These are phyloP conservation scores for Ceuthmochares aereus DNA, from an alignment of 2,113 vertebrate species.

Conservation along the genomic window DNA sequence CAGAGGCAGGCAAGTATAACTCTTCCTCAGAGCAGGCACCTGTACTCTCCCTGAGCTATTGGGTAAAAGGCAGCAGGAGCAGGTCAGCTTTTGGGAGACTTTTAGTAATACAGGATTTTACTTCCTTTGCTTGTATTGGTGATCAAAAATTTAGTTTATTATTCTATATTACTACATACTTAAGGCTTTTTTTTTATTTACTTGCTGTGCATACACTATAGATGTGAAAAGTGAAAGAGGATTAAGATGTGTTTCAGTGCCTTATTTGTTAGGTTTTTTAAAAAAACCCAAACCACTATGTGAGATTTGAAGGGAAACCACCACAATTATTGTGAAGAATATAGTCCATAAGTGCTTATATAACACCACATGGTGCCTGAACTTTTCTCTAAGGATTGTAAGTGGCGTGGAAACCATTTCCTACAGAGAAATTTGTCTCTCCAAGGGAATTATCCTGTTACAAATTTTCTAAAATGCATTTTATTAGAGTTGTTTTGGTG, in stretches of 20 bases:
- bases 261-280: not conserved
- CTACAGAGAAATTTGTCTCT: not conserved
- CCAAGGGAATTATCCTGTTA: not conserved
- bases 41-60: rapidly evolving
- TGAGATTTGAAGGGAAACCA: not conserved
- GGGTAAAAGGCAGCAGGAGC: not conserved
- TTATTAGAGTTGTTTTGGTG: not conserved
- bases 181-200: not conserved
- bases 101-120: not conserved
- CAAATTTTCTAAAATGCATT: not conserved
- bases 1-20: not conserved
- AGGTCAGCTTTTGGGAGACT: not conserved
- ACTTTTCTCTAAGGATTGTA: not conserved
- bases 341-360: not conserved
- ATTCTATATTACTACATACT: not conserved
- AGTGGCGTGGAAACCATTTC: not conserved
- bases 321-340: not conserved
- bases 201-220: not conserved
- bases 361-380: not conserved
- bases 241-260: not conserved
- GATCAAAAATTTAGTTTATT: not conserved
- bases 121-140: not conserved
- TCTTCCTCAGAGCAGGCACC: not conserved
- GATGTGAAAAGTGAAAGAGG: not conserved
- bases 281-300: not conserved